phyloP scores from a whole-genome alignment of 2,797 vertebrate species.

The Pterois miles region DNA sequence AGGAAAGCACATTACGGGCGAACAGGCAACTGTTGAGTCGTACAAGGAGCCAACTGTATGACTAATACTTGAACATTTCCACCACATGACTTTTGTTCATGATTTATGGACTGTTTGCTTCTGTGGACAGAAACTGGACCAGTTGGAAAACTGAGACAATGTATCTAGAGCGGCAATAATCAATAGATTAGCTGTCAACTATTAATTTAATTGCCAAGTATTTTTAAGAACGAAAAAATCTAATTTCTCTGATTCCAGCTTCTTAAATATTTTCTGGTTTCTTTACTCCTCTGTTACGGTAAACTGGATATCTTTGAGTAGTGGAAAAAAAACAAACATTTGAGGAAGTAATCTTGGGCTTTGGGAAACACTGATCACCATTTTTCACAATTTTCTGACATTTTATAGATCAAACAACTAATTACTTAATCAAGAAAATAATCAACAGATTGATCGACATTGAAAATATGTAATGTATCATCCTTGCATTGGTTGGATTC shows the following conservation, averaged over 20 bases:
- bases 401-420: no score
- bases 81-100: not conserved
- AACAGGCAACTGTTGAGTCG: no score
- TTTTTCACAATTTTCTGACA: no score
- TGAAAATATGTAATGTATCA: not conserved
- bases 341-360: not conserved
- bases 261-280: not conserved
- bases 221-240: not conserved
- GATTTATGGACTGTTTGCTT: not conserved
- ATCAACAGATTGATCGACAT: not conserved
- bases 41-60: not conserved
- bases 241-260: not conserved
- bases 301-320: not conserved
- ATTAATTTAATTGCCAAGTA: not conserved
- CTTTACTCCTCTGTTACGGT: not conserved
- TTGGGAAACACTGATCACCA: not conserved
- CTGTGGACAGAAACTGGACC: not conserved
- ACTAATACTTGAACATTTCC: not conserved
- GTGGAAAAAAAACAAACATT: not conserved
- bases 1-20: no score
- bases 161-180: not conserved
- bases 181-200: not conserved
- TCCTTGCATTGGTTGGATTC: not conserved
- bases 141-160: not conserved
- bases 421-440: no score